Conservation (phyloP, 2,113 vertebrate genomes). For the Pelodiscus sinensis region DNA sequence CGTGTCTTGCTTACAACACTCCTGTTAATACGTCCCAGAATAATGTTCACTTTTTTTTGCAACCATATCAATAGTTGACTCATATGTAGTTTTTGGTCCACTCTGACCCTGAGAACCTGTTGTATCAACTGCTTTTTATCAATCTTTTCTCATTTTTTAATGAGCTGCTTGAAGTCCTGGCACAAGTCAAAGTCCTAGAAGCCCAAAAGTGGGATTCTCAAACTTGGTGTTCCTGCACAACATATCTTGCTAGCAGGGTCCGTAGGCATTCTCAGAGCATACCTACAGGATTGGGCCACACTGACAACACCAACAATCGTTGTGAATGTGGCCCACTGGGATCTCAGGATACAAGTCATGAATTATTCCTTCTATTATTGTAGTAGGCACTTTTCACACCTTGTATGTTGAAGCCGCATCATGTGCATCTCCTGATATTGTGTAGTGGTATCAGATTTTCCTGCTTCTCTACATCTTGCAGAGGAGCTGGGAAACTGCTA, state of each 20-base stretch:
- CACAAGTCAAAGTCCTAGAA: background rate
- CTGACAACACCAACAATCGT: background rate
- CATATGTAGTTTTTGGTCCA: background rate
- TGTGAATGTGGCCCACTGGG: background rate
- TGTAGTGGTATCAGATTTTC: background rate
- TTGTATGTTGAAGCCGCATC: background rate
- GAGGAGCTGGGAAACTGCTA: conserved; percentile 25
- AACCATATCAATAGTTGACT: background rate
- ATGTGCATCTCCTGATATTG: rapidly evolving
- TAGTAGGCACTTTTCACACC: conserved; percentile 15
- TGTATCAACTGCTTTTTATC: too few relatives aligned
- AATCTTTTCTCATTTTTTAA: too few relatives aligned
- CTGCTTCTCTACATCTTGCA: background rate
- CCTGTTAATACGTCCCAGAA: background rate
- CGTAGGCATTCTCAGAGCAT: background rate
- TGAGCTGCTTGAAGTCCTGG: background rate
- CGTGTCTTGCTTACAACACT: background rate
- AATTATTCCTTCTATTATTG: conserved; percentile 25
- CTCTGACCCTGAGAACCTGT: background rate
- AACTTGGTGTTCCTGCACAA: too few relatives aligned
- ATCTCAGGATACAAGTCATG: background rate
- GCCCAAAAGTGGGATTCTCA: background rate
- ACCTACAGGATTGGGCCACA: background rate
- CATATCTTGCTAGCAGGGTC: background rate
- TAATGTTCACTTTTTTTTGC: too few relatives aligned